These are phyloP conservation scores for Cephalopterus ornatus DNA, from an alignment of 2,113 vertebrate species.

Conservation along the genomic window DNA sequence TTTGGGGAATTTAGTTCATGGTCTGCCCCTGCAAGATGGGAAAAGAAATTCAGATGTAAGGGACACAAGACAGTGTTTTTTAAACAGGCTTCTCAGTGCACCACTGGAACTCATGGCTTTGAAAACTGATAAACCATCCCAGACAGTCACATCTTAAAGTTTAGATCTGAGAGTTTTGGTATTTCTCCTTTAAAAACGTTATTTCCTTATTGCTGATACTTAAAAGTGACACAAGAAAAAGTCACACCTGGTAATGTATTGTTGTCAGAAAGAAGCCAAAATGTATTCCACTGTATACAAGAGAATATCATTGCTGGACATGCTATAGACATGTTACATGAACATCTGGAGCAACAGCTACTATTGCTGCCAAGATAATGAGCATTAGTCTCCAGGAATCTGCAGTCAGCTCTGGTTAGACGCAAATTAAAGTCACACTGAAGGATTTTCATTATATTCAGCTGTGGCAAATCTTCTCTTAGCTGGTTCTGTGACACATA, in stretches of 20 bases:
- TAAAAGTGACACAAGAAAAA: neutral
- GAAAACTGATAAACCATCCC: neutral
- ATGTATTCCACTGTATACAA: neutral
- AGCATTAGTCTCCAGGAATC: constrained; percentile 9
- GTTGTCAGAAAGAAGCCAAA: neutral
- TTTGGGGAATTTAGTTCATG: neutral
- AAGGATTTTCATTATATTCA: constrained; percentile 39
- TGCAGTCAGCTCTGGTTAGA: neutral
- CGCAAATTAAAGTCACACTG: neutral
- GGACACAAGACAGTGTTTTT: neutral
- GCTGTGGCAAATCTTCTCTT: constrained; percentile 14
- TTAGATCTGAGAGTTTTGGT: neutral
- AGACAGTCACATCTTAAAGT: neutral
- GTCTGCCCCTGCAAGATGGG: neutral
- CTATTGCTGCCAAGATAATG: neutral
- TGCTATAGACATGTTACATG: neutral
- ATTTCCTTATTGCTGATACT: neutral
- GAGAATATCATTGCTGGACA: neutral
- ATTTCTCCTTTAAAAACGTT: neutral
- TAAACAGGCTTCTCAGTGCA: neutral
- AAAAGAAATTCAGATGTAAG: neutral
- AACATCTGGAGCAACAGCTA: neutral
- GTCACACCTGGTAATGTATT: neutral
- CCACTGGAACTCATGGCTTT: neutral
- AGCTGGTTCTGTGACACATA: neutral